phyloP scores from a whole-genome alignment of 2,113 vertebrate species.

The Egretta garzetta region DNA sequence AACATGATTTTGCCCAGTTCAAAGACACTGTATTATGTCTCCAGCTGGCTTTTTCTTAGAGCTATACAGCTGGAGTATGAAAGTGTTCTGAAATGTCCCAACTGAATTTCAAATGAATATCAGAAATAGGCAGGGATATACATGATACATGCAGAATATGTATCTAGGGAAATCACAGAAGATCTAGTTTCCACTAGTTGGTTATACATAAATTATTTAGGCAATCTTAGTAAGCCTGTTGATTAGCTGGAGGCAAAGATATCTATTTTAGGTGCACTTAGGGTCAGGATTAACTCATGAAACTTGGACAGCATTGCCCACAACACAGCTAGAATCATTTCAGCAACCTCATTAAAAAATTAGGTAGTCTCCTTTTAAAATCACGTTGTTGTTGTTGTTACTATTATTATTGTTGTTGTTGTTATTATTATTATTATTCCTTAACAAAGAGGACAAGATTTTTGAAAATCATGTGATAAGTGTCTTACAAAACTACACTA shows the following conservation, averaged over 20 bases:
- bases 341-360: not conserved
- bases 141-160: conserved; percentile 56
- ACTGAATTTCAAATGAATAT: conserved; percentile 65
- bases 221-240: conserved; percentile 49
- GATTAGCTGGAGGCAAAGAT: conserved; percentile 60
- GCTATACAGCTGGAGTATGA: conserved; percentile 34
- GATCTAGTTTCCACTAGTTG: conserved; percentile 57
- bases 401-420: not conserved
- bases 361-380: not conserved
- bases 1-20: not conserved
- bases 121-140: conserved; percentile 62
- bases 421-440: not conserved
- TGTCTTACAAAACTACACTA: conserved; percentile 46
- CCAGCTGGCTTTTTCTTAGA: conserved; percentile 44
- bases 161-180: conserved; percentile 65
- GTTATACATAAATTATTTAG: conserved; percentile 69
- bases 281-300: conserved; percentile 52
- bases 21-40: conserved; percentile 11
- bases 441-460: conserved; percentile 10
- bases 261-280: conserved; percentile 48
- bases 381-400: not conserved
- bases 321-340: not conserved
- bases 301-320: not conserved
- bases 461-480: conserved; percentile 12
- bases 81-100: conserved; percentile 57